phyloP scores from a whole-genome alignment of 1,140 invertebrate species.

The Megalopta genalis region DNA sequence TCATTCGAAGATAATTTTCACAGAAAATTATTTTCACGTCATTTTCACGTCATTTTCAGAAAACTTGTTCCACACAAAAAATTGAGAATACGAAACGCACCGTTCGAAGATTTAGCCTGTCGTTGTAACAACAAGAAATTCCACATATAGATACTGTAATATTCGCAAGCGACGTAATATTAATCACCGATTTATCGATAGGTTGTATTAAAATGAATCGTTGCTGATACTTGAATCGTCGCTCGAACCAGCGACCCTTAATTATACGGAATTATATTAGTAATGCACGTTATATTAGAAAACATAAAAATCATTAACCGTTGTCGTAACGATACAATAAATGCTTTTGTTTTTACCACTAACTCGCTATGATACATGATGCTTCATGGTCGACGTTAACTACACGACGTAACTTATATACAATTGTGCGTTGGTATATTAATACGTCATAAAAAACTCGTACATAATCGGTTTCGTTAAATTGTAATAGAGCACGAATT shows the following conservation, averaged over 20 bases:
- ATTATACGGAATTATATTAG: background rate
- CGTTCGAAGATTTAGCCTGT: background rate
- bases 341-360: background rate
- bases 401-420: constrained; percentile 8
- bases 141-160: background rate
- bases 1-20: too few relatives aligned
- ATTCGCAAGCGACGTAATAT: background rate
- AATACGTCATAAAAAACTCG: background rate
- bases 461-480: background rate
- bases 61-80: too few relatives aligned
- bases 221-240: background rate
- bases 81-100: too few relatives aligned
- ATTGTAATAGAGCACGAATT: background rate
- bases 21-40: too few relatives aligned
- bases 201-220: background rate
- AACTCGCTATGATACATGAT: background rate
- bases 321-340: background rate
- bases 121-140: background rate
- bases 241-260: background rate
- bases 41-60: too few relatives aligned
- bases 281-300: background rate
- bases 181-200: background rate
- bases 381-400: background rate
- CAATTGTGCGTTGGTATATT: constrained; percentile 11
- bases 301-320: background rate